These are phyloP conservation scores for Drosophila rufa DNA, from an alignment of 1,140 invertebrate species.

Conservation along the genomic window DNA sequence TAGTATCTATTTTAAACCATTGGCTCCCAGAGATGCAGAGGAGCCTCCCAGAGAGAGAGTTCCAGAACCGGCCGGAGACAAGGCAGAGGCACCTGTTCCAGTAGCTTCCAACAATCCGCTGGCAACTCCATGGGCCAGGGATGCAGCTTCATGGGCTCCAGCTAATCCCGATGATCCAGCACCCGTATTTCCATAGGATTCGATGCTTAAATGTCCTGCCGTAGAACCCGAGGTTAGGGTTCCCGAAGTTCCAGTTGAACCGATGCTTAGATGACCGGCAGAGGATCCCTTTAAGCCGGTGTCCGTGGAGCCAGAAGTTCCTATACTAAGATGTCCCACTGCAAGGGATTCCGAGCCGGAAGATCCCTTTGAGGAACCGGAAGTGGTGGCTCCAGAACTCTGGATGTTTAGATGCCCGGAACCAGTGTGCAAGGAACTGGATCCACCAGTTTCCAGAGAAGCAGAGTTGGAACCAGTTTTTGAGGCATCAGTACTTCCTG, in stretches of 20 bases:
- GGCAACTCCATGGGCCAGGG: slow-evolving; percentile 1
- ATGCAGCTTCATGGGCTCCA: slow-evolving; percentile 16
- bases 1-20: background rate
- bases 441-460: background rate
- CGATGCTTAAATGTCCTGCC: slow-evolving; percentile 5
- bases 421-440: background rate
- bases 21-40: background rate
- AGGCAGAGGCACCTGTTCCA: background rate
- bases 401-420: slow-evolving; percentile 8
- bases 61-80: background rate
- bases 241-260: slow-evolving; percentile 6
- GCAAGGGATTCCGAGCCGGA: slow-evolving; percentile 6
- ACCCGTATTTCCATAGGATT: background rate
- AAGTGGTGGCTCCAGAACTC: background rate
- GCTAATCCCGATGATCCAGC: background rate
- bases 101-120: slow-evolving; percentile 3
- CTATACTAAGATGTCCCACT: slow-evolving; percentile 6
- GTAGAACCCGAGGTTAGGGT: too few species aligned
- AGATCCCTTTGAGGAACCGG: slow-evolving; percentile 13
- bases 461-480: background rate
- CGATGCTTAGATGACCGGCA: slow-evolving; percentile 1
- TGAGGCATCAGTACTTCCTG: background rate
- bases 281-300: background rate
- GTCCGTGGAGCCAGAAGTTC: background rate
- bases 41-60: slow-evolving; percentile 1